Evolutionary conservation across 2,797 vertebrate species (phyloP).

Genomic region (Microctenopoma stevenorrisi): DNA sequence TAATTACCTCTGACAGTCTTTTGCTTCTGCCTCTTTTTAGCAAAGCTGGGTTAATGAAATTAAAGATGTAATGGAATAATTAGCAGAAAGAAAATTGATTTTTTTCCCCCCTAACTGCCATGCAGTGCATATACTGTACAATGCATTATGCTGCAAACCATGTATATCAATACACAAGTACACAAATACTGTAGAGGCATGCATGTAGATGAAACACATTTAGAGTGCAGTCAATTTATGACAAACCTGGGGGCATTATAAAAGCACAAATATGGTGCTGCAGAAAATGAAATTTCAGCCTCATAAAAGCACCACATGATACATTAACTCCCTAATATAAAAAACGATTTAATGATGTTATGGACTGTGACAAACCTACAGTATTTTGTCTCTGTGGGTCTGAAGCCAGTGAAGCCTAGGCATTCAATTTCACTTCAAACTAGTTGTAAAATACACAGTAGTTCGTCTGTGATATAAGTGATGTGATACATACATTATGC

Average conservation of each 20-base stretch:
- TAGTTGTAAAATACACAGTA: neutral
- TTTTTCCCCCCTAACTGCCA: conserved; percentile 26
- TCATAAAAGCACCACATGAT: conserved; percentile 24
- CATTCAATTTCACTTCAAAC: conserved; percentile 19
- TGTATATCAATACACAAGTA: conserved; percentile 25
- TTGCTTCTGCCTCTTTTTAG: conserved; percentile 50
- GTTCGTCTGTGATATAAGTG: neutral
- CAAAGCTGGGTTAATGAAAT: conserved; percentile 83
- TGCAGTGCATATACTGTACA: conserved; percentile 13
- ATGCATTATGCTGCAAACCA: conserved; percentile 19
- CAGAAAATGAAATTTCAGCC: conserved; percentile 41
- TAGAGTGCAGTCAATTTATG: conserved; percentile 10
- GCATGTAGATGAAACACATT: conserved; percentile 5
- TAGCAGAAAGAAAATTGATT: conserved; percentile 60
- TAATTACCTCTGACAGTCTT: conserved; percentile 83
- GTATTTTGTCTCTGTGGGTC: conserved; percentile 20
- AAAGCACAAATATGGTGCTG: neutral
- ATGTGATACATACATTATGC: neutral
- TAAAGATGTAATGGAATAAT: conserved; percentile 79
- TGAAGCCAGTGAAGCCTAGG: conserved; percentile 18
- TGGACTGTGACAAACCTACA: conserved; percentile 40
- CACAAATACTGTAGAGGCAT: neutral
- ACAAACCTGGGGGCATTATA: conserved; percentile 9
- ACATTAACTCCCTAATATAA: conserved; percentile 56
- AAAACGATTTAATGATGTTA: conserved; percentile 50